Base-by-base conservation (phyloP, 2,113 vertebrate species). In the Anser cygnoides region DNA sequence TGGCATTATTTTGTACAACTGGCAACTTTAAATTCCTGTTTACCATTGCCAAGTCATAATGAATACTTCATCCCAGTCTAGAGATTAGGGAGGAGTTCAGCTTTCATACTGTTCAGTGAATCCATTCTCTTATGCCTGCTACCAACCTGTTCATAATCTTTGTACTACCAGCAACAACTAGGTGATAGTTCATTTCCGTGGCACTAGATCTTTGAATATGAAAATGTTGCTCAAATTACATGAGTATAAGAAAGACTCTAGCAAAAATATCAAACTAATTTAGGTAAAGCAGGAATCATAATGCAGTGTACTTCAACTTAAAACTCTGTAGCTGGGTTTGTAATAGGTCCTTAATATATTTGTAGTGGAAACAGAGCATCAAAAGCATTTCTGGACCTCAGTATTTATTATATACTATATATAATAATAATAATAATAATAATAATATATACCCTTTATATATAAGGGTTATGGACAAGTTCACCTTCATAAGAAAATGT, bases 121-220 rank as follows among this genome's bases (percentile, higher is more conserved):
- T 92, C 33, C 9, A 5, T 63, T 86, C 68, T 76, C 39, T 52
- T 63, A 16, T 2, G 3, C n/a, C 43, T 68, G 43, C 67, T 94
- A 37, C 76, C 0, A 0, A 18, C 15, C 37, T 76, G 16, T 61
- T 9, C 25, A 1, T 43, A 14, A 23, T 87, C 25, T 50, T 73
- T 87, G 55, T 84, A 26, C 84, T 66, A 29, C 20, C 44, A 81
- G 41, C 57, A 81, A 16, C 29, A 26, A 7, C 0, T 44, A 52
- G 22, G 31, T 74, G 43, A 41, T 29, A 72, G 66, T 31, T 7
- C 4, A 39, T 49, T 89, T 75, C 43, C 23, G 44, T 33, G 58
- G 29, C 37, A 25, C 10, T 22, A 49, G 44, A 18, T 46, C 66
- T 67, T 79, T 35, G 22, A 10, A 3, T 20, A 18, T 44, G 50